Percentiles rank a stretch among this genome's conserved stretches.
Conservation (phyloP, 2,888 invertebrate genomes). For the Pristionchus exspectatus region DNA sequence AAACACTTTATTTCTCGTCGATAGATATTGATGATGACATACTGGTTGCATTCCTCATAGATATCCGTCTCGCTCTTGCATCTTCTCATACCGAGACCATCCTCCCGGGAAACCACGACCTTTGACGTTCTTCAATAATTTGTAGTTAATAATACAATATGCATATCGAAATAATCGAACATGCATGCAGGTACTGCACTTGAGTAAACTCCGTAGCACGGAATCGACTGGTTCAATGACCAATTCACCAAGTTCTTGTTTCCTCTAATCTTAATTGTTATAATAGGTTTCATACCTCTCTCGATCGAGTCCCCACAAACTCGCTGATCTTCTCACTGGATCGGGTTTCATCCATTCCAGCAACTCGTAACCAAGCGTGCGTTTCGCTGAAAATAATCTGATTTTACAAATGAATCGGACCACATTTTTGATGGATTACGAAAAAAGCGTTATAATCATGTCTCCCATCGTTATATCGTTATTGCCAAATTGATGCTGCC, state of each 20-base stretch:
- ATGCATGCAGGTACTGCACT: neutral
- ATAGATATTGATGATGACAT: neutral
- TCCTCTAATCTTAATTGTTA: neutral
- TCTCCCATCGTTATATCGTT: neutral
- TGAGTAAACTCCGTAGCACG: neutral
- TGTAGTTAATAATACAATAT: neutral
- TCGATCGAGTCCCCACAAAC: neutral
- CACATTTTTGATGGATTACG: too few relatives aligned
- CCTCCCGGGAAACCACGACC: neutral
- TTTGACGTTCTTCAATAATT: neutral
- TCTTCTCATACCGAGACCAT: neutral
- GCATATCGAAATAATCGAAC: neutral
- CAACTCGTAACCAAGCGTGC: neutral
- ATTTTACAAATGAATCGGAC: too few relatives aligned
- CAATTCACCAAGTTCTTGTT: neutral
- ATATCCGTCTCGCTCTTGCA: slow-evolving; percentile 19
- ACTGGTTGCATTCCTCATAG: neutral
- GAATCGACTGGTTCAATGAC: neutral
- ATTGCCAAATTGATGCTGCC: neutral
- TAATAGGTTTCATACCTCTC: neutral
- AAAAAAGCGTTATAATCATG: neutral
- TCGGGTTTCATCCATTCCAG: slow-evolving; percentile 9
- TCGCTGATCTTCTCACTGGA: neutral
- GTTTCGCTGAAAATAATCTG: neutral
- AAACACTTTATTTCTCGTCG: too few relatives aligned